Evolutionary conservation across 2,113 vertebrate genomes (phyloP), one percentile per base, ranked within the genome.

Genomic region (Origma solitaria): DNA sequence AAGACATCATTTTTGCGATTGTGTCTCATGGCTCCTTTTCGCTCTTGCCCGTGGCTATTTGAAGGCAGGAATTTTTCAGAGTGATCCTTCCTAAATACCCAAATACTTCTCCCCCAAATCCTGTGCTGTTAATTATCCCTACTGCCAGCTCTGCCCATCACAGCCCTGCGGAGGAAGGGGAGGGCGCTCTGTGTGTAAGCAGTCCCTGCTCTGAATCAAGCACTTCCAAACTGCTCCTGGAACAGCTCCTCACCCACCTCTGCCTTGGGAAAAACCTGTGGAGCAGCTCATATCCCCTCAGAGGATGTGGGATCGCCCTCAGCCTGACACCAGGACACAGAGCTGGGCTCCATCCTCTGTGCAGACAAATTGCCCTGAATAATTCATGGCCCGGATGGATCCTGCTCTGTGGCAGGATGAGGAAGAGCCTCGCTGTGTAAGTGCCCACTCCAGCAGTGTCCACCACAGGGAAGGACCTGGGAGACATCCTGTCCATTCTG

Each of bases 321-420:
- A 70, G 42, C 4, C 50, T 14, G 4, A 8, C 31, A 3, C 3
- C 92, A 68, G 56, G 1, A n/a, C 44, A 18, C 3, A 5, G 8
- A 65, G 23, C 37, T 22, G 42, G 35, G 84, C 60, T 85, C 75
- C 15, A 1, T 11, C 9, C 79, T n/a, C 44, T 21, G n/a, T 28
- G 42, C 60, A 83, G 62, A 28, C 10, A 37, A 53, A 73, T 6
- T 3, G 6, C 44, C 16, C 83, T 35, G 42, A 53, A 23, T 42
- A 30, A 71, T 73, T 54, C 10, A 37, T 5, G 16, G 72, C 21
- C 53, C 1, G 0, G 68, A 2, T 2, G 1, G 73, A 30, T 49
- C 16, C 40, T 38, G 38, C 71, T 86, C 24, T 24, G 47, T 0
- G 1, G 28, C 58, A 73, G 89, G 64, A 70, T 23, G 69, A 92